Percentiles rank a stretch among this genome's conserved stretches.
phyloP scores from a whole-genome alignment of 2,797 vertebrate genomes.

The Pseudochirops corinnae region DNA sequence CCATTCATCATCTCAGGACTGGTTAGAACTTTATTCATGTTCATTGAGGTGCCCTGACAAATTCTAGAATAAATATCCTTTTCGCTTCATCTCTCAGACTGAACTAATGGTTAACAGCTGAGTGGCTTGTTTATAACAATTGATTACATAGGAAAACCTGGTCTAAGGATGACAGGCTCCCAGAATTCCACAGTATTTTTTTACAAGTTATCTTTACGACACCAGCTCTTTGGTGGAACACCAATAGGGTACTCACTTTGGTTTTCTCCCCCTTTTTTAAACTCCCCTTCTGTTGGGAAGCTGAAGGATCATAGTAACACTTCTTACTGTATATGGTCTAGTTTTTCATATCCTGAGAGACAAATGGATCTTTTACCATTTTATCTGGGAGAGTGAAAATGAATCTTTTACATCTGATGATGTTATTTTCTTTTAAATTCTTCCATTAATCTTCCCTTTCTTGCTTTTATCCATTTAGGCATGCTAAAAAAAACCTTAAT shows the following conservation, averaged over 20 bases:
- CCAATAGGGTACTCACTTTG: not conserved
- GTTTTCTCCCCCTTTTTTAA: not conserved
- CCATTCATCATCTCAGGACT: constrained; percentile 46
- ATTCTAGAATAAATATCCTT: constrained; percentile 34
- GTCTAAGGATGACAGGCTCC: not conserved
- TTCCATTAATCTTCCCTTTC: constrained; percentile 1
- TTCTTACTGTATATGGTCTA: constrained; percentile 31
- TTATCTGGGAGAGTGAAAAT: constrained; percentile 18
- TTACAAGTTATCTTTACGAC: not conserved
- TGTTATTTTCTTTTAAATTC: not conserved
- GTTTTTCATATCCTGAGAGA: constrained; percentile 51
- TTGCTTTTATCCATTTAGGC: not conserved
- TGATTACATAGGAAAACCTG: constrained; percentile 24
- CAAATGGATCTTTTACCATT: not conserved
- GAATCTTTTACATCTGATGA: constrained; percentile 37
- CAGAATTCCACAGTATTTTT: not conserved
- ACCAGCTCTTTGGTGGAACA: not conserved
- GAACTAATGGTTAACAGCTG: constrained; percentile 41
- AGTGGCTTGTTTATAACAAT: constrained; percentile 5
- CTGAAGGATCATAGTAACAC: not conserved
- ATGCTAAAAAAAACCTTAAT: constrained; percentile 27
- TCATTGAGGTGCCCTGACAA: constrained; percentile 34
- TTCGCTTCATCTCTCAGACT: constrained; percentile 25
- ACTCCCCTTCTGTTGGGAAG: constrained; percentile 28
- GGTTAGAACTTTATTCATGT: constrained; percentile 63